Conservation (phyloP, 2,888 invertebrate genomes). For the Dermolepida albohirtum region DNA sequence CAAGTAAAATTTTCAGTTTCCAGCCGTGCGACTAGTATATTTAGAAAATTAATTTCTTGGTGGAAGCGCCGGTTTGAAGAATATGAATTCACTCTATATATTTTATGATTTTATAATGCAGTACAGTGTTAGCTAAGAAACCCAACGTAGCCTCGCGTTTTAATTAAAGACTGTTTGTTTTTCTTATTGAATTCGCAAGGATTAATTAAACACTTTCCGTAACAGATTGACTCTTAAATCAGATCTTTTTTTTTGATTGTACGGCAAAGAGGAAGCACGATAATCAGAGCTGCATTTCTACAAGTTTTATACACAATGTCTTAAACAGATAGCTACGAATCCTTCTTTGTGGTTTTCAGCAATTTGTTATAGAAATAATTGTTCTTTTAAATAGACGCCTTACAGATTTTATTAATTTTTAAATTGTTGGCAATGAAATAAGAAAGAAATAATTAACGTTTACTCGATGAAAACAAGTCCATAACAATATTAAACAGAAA, state of each 20-base stretch:
- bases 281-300: too few species aligned
- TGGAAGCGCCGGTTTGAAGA: slow-evolving; percentile 12
- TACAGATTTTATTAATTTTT: too few species aligned
- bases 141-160: slow-evolving; percentile 10
- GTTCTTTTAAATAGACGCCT: too few species aligned
- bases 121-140: slow-evolving; percentile 19
- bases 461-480: too few species aligned
- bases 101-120: slow-evolving; percentile 33
- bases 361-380: too few species aligned
- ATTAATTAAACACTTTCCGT: slow-evolving; percentile 25
- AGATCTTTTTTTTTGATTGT: not conserved
- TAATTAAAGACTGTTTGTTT: slow-evolving; percentile 31
- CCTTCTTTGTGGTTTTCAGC: too few species aligned
- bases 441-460: too few species aligned
- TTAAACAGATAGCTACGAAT: too few species aligned
- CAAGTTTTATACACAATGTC: too few species aligned
- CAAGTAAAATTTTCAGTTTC: not conserved
- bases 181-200: slow-evolving; percentile 24
- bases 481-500: too few species aligned
- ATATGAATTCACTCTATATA: slow-evolving; percentile 26
- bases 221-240: slow-evolving; percentile 17
- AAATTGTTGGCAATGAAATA: too few species aligned
- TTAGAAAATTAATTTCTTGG: slow-evolving; percentile 34
- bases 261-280: too few species aligned
- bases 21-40: slow-evolving; percentile 15